Conservation (phyloP, 2,113 vertebrate genomes). For the Nerophis lumbriciformis region DNA sequence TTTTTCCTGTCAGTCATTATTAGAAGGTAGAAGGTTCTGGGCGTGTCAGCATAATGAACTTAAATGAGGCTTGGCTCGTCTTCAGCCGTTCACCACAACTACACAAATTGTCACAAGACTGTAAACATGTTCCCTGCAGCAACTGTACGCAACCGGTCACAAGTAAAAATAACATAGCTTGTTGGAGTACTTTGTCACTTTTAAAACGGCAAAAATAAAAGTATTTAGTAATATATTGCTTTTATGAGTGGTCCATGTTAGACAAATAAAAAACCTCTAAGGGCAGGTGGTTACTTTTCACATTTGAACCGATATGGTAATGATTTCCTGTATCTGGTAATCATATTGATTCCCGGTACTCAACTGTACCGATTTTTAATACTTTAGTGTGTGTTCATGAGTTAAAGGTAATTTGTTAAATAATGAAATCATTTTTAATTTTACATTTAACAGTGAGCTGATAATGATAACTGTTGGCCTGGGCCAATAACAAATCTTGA, state of each 20-base stretch:
- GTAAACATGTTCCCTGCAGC: not conserved
- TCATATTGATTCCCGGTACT: too few species aligned
- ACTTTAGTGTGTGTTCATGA: too few species aligned
- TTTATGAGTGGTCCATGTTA: not conserved
- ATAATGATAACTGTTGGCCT: too few species aligned
- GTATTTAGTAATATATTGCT: not conserved
- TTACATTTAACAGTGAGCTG: too few species aligned
- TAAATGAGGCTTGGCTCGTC: not conserved
- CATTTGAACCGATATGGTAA: too few species aligned
- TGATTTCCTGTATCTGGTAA: too few species aligned
- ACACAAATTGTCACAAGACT: not conserved
- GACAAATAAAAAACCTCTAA: too few species aligned
- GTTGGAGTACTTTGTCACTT: not conserved
- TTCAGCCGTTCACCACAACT: not conserved
- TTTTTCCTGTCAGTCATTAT: constrained; percentile 17
- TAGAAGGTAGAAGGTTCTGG: not conserved
- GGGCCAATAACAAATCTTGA: too few species aligned
- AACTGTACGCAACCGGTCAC: not conserved
- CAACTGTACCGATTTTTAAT: too few species aligned
- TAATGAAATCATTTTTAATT: too few species aligned
- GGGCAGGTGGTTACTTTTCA: too few species aligned
- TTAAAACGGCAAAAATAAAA: not conserved
- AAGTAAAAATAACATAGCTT: not conserved
- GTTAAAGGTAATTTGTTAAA: too few species aligned
- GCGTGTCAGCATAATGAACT: not conserved